Conservation (phyloP, 2,113 vertebrate species). For the Mungos mungo region DNA sequence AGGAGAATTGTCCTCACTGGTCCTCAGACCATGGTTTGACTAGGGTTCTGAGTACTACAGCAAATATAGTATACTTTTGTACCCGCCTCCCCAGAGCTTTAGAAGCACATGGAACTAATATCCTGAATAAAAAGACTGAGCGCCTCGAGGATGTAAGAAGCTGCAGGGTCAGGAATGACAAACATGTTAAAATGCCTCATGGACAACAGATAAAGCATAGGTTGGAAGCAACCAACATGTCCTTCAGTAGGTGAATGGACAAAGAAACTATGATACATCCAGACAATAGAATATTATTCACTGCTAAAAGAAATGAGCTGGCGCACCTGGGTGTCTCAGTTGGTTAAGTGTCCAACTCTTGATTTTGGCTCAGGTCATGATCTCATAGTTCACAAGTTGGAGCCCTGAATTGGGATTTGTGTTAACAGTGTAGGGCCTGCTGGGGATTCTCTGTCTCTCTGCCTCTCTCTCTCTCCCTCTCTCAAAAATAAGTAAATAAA, state of each 20-base stretch:
- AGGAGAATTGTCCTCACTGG: not conserved
- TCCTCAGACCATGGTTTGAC: not conserved
- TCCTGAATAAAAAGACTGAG: not conserved
- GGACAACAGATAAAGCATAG: not conserved
- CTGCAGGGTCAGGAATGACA: not conserved
- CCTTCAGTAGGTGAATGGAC: not conserved
- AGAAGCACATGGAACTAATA: not conserved
- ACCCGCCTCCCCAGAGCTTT: not conserved
- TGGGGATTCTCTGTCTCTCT: no score
- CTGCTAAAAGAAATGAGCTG: not conserved
- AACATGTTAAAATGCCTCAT: not conserved
- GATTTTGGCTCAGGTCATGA: no score
- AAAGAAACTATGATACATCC: not conserved
- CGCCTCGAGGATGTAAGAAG: not conserved
- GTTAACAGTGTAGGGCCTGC: no score
- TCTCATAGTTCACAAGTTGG: no score
- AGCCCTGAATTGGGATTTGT: no score
- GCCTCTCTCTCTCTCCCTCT: no score
- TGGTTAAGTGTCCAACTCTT: no score
- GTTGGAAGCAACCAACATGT: not conserved
- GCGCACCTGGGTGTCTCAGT: no score
- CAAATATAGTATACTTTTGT: not conserved
- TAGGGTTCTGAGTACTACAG: not conserved
- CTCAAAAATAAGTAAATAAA: no score
- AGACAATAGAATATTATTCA: not conserved